Percentiles rank a stretch among this genome's conserved stretches.
phyloP scores from a whole-genome alignment of 2,797 vertebrate species.

The Aselliscus stoliczkanus region DNA sequence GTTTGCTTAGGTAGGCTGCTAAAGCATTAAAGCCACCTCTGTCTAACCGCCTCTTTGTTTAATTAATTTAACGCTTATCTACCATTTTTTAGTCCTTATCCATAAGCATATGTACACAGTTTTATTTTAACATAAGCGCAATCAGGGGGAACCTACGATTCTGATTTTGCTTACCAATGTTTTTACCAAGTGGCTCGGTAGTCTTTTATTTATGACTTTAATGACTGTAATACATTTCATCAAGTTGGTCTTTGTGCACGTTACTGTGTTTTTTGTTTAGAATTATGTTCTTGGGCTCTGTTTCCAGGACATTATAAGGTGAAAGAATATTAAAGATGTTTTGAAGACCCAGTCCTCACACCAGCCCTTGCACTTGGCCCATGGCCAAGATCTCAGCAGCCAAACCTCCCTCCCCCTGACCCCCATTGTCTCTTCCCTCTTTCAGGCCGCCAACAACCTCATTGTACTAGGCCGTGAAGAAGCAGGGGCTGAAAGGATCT shows the following conservation, averaged over 20 bases:
- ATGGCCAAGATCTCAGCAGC: background rate
- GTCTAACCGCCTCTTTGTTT: background rate
- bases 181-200: background rate
- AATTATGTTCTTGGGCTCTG: background rate
- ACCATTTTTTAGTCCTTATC: background rate
- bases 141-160: background rate
- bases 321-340: background rate
- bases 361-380: background rate
- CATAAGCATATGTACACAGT: background rate
- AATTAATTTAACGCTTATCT: background rate
- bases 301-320: background rate
- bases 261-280: background rate
- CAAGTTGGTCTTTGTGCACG: background rate
- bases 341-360: background rate
- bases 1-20: background rate
- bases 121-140: background rate
- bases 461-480: slow-evolving; percentile 95
- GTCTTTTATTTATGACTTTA: background rate
- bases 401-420: background rate
- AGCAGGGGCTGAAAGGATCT: slow-evolving; percentile 94
- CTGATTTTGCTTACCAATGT: background rate
- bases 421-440: background rate
- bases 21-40: background rate
- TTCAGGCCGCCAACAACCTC: slow-evolving; percentile 96
- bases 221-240: background rate